Evolutionary conservation across 2,888 invertebrate genomes (phyloP).

Genomic region (Miltochrista miniata): DNA sequence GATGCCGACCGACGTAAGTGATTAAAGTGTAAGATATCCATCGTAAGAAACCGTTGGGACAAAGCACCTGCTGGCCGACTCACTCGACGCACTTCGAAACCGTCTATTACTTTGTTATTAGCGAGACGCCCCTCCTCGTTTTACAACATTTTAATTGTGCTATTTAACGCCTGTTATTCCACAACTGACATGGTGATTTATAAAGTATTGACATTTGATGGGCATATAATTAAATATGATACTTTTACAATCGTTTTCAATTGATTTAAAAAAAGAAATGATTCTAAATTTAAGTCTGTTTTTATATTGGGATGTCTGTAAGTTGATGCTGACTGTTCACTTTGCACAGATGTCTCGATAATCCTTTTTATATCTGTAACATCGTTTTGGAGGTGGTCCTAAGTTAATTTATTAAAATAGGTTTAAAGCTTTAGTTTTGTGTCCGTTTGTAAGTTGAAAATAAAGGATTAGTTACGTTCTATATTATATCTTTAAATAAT

Average conservation of each 20-base stretch:
- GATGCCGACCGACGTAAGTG: conserved; percentile 64
- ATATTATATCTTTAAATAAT: no score
- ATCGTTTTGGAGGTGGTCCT: no score
- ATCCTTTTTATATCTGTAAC: no score
- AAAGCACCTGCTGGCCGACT: conserved; percentile 59
- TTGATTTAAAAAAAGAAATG: no score
- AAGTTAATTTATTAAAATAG: no score
- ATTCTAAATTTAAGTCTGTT: no score
- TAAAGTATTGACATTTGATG: conserved; percentile 36
- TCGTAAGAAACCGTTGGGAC: conserved; percentile 47
- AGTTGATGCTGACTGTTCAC: no score
- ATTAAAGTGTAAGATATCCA: conserved; percentile 64
- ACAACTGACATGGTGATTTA: conserved; percentile 53
- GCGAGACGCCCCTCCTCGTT: conserved; percentile 61
- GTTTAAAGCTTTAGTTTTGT: no score
- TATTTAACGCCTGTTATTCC: conserved; percentile 69
- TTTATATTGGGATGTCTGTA: no score
- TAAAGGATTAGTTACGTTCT: no score
- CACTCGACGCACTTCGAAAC: conserved; percentile 49
- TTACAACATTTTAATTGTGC: conserved; percentile 72
- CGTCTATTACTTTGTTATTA: conserved; percentile 70
- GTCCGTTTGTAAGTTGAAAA: no score
- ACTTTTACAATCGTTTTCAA: not conserved
- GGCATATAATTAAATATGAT: conserved; percentile 11
- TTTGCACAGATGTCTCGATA: no score